Conservation (phyloP, 2,113 vertebrate species). For the Lepus timidus region DNA sequence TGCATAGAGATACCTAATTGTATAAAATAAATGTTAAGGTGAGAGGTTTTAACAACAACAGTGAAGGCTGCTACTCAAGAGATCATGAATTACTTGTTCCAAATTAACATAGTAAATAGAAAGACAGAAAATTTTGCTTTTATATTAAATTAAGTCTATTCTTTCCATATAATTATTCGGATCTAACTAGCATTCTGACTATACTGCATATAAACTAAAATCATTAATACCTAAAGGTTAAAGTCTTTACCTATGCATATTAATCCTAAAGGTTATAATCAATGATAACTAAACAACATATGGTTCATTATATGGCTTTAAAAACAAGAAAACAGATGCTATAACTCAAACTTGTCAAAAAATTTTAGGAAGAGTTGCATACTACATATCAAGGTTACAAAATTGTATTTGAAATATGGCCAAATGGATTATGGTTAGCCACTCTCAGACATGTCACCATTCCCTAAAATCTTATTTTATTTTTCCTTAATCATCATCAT, state of each 20-base stretch:
- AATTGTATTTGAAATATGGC: slow-evolving; percentile 49
- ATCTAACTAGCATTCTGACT: slow-evolving; percentile 69
- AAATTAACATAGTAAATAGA: slow-evolving; percentile 5
- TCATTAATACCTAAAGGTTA: slow-evolving; percentile 50
- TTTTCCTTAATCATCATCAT: slow-evolving; percentile 85
- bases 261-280: slow-evolving; percentile 71
- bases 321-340: slow-evolving; percentile 78
- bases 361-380: slow-evolving; percentile 75
- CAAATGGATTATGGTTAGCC: slow-evolving; percentile 53
- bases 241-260: slow-evolving; percentile 60
- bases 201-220: slow-evolving; percentile 44
- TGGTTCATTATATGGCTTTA: slow-evolving; percentile 71
- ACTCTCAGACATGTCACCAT: slow-evolving; percentile 66
- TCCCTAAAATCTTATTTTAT: slow-evolving; percentile 81
- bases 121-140: slow-evolving; percentile 13
- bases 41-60: slow-evolving; percentile 70
- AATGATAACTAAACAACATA: slow-evolving; percentile 64
- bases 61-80: neutral
- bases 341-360: slow-evolving; percentile 79
- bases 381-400: slow-evolving; percentile 61
- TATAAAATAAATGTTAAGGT: slow-evolving; percentile 78
- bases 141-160: slow-evolving; percentile 23
- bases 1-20: slow-evolving; percentile 76
- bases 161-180: neutral
- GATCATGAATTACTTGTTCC: slow-evolving; percentile 55